Percentiles rank a stretch among this genome's conserved stretches.
Conservation (phyloP, 1,140 invertebrate genomes). For the Orchestia grillus region DNA sequence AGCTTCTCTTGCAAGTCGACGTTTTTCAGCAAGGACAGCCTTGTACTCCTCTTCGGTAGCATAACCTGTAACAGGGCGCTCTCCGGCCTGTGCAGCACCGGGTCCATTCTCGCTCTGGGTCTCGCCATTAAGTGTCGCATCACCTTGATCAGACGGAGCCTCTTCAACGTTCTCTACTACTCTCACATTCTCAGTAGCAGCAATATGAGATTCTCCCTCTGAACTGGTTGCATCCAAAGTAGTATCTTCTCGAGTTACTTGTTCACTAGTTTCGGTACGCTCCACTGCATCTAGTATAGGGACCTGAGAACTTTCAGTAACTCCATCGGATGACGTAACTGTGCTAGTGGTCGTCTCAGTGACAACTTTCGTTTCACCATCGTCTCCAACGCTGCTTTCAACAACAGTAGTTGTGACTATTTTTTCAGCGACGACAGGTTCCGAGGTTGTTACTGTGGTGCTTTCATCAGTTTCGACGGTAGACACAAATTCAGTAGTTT, state of each 20-base stretch:
- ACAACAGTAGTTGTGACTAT: neutral
- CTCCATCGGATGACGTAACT: neutral
- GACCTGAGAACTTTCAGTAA: neutral
- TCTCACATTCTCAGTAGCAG: neutral
- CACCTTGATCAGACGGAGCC: neutral
- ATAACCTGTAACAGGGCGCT: constrained; percentile 66
- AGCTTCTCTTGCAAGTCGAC: constrained; percentile 85
- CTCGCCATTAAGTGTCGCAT: neutral
- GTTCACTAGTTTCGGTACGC: too few species aligned
- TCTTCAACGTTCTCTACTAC: neutral
- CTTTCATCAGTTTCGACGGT: neutral
- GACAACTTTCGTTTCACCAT: neutral
- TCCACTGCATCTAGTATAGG: neutral
- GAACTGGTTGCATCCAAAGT: neutral
- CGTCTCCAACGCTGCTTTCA: neutral
- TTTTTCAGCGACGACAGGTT: neutral
- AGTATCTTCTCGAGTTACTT: neutral
- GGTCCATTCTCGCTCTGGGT: neutral
- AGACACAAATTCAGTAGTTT: neutral
- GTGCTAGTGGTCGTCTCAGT: neutral
- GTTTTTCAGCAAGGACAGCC: constrained; percentile 87
- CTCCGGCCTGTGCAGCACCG: constrained; percentile 32
- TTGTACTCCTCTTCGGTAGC: constrained; percentile 87
- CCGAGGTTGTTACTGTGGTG: neutral
- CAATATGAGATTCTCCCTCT: neutral